Conservation (phyloP, 2,888 invertebrate genomes). For the Dryococelus australis region DNA sequence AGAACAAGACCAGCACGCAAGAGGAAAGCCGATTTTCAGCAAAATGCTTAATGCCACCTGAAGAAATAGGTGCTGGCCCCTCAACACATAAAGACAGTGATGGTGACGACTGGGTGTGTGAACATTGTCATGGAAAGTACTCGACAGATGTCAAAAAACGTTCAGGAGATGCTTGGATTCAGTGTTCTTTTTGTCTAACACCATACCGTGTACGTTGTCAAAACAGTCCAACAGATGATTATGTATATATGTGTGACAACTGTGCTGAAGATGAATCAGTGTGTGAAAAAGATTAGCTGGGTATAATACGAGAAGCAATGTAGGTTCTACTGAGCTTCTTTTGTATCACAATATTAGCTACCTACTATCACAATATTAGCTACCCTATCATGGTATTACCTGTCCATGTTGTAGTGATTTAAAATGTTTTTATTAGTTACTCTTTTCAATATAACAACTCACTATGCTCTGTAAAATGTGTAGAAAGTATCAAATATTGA, state of each 20-base stretch:
- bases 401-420: neutral
- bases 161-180: neutral
- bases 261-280: neutral
- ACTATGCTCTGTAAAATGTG: no score
- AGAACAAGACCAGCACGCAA: slow-evolving; percentile 2
- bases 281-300: neutral
- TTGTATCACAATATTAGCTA: neutral
- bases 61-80: neutral
- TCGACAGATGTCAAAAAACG: neutral
- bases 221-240: neutral
- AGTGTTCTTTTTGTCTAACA: neutral
- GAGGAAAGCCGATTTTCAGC: neutral
- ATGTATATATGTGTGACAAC: slow-evolving; percentile 1
- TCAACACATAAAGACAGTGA: neutral
- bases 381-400: no score
- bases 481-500: no score
- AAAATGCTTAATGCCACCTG: neutral
- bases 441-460: no score
- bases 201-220: neutral
- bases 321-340: neutral
- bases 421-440: neutral
- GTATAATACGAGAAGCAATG: neutral
- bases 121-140: neutral
- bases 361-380: no score
- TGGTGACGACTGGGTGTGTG: neutral